These are phyloP conservation scores for Oreochromis spilurus DNA, from an alignment of 2,113 vertebrate genomes.

Conservation along the genomic window DNA sequence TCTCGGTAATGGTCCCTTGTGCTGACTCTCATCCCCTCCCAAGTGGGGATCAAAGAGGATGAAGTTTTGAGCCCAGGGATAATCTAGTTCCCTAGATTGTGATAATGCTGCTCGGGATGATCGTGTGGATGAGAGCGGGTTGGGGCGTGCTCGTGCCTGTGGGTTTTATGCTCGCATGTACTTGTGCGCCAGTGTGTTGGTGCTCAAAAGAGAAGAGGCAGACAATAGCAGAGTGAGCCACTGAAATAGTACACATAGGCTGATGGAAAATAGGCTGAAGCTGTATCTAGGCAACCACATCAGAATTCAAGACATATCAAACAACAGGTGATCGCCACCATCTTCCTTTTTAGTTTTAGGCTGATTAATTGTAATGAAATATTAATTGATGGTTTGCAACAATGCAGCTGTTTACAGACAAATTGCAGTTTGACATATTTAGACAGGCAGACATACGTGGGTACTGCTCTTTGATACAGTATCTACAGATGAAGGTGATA, in stretches of 20 bases:
- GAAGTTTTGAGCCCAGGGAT: conserved; percentile 65
- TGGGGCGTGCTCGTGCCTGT: background rate
- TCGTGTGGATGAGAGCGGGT: conserved; percentile 41
- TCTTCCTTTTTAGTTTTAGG: conserved; percentile 11
- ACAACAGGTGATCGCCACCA: conserved; percentile 41
- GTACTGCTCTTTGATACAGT: background rate
- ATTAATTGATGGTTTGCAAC: background rate
- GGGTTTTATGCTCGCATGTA: background rate
- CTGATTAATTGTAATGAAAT: background rate
- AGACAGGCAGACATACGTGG: background rate
- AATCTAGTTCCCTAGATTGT: conserved; percentile 72
- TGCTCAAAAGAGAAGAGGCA: conserved; percentile 18
- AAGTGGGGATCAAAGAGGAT: conserved; percentile 61
- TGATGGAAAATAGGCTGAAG: conserved; percentile 16
- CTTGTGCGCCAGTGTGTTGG: background rate
- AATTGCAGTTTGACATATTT: background rate
- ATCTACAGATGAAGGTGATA: background rate
- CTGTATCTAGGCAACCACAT: conserved; percentile 58
- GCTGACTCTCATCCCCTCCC: conserved; percentile 55
- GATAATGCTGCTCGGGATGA: conserved; percentile 67
- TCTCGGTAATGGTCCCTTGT: conserved; percentile 38
- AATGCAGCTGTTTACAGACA: background rate
- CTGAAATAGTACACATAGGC: conserved; percentile 16
- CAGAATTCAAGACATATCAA: conserved; percentile 29
- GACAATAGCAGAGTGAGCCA: conserved; percentile 20